Conservation (phyloP, 2,797 vertebrate genomes). For the Taenioides sp. region DNA sequence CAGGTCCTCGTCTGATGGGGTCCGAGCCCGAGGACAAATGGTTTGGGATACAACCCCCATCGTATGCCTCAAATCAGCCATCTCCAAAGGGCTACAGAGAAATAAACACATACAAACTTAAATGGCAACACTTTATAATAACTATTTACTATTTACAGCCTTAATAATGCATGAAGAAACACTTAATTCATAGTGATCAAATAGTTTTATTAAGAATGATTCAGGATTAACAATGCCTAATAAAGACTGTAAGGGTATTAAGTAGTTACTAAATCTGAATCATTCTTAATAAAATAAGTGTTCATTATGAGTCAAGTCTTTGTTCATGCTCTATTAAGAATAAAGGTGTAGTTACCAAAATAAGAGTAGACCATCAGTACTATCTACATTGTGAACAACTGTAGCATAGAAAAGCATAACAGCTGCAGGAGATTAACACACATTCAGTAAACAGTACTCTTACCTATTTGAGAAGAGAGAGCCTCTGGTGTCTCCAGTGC, state of each 20-base stretch:
- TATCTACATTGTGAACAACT: neutral
- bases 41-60: slow-evolving; percentile 53
- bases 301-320: too few species aligned
- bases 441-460: slow-evolving; percentile 1
- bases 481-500: neutral
- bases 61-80: slow-evolving; percentile 67
- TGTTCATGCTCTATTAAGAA: too few species aligned
- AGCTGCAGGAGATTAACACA: neutral
- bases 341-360: too few species aligned
- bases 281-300: too few species aligned
- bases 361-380: neutral
- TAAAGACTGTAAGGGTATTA: too few species aligned
- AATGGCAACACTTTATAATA: too few species aligned
- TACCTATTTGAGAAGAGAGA: slow-evolving; percentile 24
- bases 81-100: slow-evolving; percentile 15
- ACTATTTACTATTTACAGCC: too few species aligned
- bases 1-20: slow-evolving; percentile 60
- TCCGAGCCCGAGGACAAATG: slow-evolving; percentile 55
- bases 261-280: too few species aligned
- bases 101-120: neutral
- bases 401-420: neutral
- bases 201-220: too few species aligned
- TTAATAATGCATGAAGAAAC: too few species aligned
- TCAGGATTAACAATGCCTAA: too few species aligned
- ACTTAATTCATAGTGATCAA: too few species aligned